Percentiles rank a stretch among this genome's conserved stretches.
Evolutionary conservation across 2,888 invertebrate genomes (phyloP).

Genomic region (Ormyrus labotus): DNA sequence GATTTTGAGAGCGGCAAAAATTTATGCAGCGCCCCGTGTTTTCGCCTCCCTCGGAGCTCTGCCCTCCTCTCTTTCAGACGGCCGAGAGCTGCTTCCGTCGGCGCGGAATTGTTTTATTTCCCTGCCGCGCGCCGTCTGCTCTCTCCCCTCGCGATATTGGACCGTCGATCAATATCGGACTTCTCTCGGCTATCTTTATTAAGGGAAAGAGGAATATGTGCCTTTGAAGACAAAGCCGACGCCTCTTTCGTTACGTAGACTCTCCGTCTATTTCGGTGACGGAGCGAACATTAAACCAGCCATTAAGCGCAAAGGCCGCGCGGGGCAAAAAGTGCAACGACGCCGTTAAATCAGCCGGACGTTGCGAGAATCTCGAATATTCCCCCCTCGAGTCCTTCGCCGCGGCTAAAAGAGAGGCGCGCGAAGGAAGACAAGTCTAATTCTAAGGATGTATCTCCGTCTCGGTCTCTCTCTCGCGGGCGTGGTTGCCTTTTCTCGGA

Average conservation of each 20-base stretch:
- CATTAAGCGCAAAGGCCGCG: neutral
- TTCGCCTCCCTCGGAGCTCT: neutral
- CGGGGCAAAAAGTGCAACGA: conserved; percentile 19
- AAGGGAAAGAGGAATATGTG: too few relatives aligned
- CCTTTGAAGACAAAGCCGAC: too few relatives aligned
- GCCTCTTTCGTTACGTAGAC: too few relatives aligned
- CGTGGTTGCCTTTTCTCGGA: conserved; percentile 49
- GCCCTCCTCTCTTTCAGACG: neutral
- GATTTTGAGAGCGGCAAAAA: conserved; percentile 39
- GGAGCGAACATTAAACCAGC: too few relatives aligned
- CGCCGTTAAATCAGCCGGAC: conserved; percentile 40
- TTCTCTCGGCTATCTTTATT: neutral
- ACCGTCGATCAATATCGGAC: neutral
- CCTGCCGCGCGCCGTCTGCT: too few relatives aligned
- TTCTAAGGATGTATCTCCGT: conserved; percentile 21
- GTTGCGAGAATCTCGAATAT: conserved; percentile 35
- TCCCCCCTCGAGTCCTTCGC: conserved; percentile 16
- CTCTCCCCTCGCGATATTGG: neutral
- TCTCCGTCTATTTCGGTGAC: too few relatives aligned
- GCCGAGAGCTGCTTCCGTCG: too few relatives aligned
- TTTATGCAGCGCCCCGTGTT: conserved; percentile 10
- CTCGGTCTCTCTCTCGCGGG: conserved; percentile 15
- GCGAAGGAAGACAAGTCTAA: conserved; percentile 13
- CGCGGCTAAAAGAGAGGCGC: neutral
- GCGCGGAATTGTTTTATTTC: too few relatives aligned